phyloP scores from a whole-genome alignment of 2,113 vertebrate genomes.

The Melanerpes aurifrons region DNA sequence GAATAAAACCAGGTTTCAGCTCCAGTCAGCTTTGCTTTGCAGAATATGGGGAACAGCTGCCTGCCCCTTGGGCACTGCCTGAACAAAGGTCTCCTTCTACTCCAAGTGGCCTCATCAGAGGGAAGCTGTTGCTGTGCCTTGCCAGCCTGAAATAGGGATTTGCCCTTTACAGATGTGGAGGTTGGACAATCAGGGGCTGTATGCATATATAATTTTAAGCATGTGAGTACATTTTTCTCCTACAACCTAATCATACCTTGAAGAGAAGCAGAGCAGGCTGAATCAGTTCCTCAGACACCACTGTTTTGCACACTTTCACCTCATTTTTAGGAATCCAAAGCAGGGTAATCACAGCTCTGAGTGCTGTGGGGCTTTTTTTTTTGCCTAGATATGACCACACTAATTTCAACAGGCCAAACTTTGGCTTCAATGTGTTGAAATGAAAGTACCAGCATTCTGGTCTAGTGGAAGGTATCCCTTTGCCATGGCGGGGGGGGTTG shows the following conservation, averaged over 20 bases:
- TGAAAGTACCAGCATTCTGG: neutral
- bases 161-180: neutral
- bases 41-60: neutral
- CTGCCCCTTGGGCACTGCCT: neutral
- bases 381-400: neutral
- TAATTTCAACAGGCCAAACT: neutral
- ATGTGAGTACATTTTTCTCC: neutral
- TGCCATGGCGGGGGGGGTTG: no score
- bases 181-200: neutral
- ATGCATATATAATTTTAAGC: neutral
- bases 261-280: neutral
- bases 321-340: neutral
- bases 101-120: rapidly evolving
- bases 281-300: neutral
- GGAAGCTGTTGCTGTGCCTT: neutral
- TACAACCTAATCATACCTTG: neutral
- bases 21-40: neutral
- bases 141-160: neutral
- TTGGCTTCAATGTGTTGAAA: neutral
- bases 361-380: neutral
- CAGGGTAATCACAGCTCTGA: neutral
- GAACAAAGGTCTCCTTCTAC: conserved; percentile 4
- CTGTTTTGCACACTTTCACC: neutral
- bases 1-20: neutral
- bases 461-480: no score